Base-by-base conservation (phyloP, 2,797 vertebrate species). In the Karalla daura region DNA sequence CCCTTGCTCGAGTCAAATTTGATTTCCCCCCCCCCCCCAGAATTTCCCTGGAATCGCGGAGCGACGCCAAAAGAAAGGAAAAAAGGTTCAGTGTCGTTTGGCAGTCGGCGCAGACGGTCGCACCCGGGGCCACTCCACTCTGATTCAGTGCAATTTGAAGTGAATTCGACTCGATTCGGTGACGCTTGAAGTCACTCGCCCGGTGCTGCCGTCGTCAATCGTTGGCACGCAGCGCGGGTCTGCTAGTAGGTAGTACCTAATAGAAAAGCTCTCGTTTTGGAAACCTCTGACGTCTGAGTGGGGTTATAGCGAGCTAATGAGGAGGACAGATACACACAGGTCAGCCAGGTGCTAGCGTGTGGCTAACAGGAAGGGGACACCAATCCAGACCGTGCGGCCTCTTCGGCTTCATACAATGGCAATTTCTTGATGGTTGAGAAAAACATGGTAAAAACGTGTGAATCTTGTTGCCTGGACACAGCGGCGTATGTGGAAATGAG, bases 91-190 rank as follows among this genome's bases (percentile, higher is more conserved):
- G 46, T 7, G 59, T 68, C 25, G 5, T 60, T 70, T 63, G 70
- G 65, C 72, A 76, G 58, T 55, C 7, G n/a, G 33, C 23, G 51
- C 67, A 27, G 28, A 39, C 37, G 50, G 56, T 53, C 28, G 12
- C 63, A 45, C 62, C 44, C 30, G 24, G 50, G 47, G 63, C 64
- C 72, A 8, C 64, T 72, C n/a, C 33, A 37, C 68, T 78, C 64
- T 49, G 70, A 86, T 75, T 89, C 85, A 90, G 89, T 91, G 88
- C 89, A 90, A 87, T 84, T 80, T 63, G 63, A 85, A 77, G 68
- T 72, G 69, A 80, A 62, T 55, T 80, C 43, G 21, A 62, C 61
- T 80, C 5, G 51, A 76, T 71, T 77, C 74, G 65, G 59, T 76
- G 65, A 78, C 50, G 28, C 63, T 60, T 39, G 39, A n/a, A n/a